phyloP scores from a whole-genome alignment of 2,113 vertebrate species.

The Peucedramus taeniatus region DNA sequence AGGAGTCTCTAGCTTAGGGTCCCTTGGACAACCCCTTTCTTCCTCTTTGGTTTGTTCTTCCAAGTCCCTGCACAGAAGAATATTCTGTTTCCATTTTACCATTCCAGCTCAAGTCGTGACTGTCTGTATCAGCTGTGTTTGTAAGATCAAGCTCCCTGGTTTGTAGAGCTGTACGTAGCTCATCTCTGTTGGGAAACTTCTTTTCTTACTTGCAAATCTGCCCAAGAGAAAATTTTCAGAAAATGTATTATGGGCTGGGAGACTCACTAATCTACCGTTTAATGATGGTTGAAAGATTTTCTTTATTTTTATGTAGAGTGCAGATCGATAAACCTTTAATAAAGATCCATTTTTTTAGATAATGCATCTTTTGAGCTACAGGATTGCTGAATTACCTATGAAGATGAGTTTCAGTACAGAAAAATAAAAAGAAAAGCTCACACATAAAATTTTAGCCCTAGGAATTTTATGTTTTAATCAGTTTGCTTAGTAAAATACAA shows the following conservation, averaged over 20 bases:
- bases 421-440: not conserved
- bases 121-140: not conserved
- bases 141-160: not conserved
- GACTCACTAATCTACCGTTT: not conserved
- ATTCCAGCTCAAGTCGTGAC: not conserved
- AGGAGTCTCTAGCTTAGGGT: not conserved
- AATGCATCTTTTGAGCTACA: not conserved
- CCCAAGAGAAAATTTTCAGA: not conserved
- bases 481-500: conserved; percentile 83
- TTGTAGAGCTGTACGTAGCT: not conserved
- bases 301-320: not conserved
- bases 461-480: conserved; percentile 68
- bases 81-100: not conserved
- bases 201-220: not conserved
- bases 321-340: conserved; percentile 35
- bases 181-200: not conserved
- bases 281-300: not conserved
- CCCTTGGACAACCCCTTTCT: not conserved
- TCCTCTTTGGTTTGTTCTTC: not conserved
- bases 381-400: conserved; percentile 1
- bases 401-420: not conserved
- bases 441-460: conserved; percentile 14
- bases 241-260: not conserved
- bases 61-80: not conserved
- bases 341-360: not conserved